A percentile compares a stretch with the other conserved stretches of the same genome.
phyloP scores from a whole-genome alignment of 2,888 invertebrate species.

The Xestia c-nigrum region DNA sequence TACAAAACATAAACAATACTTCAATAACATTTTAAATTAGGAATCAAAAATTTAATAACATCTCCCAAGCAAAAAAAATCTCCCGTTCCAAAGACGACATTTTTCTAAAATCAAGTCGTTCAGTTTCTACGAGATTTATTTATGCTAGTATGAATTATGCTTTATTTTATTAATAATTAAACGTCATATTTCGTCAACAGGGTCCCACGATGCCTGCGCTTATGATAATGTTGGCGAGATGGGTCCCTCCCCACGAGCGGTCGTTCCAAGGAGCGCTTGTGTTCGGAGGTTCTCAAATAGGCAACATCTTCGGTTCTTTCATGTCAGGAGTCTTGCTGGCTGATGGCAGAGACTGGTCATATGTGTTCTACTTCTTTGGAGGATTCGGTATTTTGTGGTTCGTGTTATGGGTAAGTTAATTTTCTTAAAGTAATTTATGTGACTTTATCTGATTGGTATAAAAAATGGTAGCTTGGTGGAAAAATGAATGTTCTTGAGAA shows the following conservation, averaged over 20 bases:
- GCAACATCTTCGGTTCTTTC: conserved; percentile 89
- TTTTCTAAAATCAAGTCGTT: neutral
- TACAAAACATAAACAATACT: too few species aligned
- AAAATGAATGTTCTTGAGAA: neutral
- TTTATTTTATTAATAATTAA: too few species aligned
- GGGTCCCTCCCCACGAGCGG: conserved; percentile 91
- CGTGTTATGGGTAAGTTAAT: conserved; percentile 83
- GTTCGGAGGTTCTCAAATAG: conserved; percentile 91
- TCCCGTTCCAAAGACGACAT: too few species aligned
- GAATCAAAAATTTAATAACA: too few species aligned
- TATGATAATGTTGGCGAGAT: conserved; percentile 91
- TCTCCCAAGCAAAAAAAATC: too few species aligned
- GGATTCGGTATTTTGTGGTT: conserved; percentile 90
- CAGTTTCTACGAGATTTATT: neutral
- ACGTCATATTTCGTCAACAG: conserved; percentile 73
- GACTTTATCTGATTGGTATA: neutral
- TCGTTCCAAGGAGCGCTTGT: conserved; percentile 91
- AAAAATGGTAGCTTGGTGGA: too few species aligned
- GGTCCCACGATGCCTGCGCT: conserved; percentile 94
- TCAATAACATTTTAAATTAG: too few species aligned
- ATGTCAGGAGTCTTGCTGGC: conserved; percentile 89
- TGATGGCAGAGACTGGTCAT: conserved; percentile 88
- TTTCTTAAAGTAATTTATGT: neutral
- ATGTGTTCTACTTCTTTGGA: conserved; percentile 91
- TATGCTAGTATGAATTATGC: neutral